Evolutionary conservation across 2,113 vertebrate species (phyloP).

Genomic region (Corythoichthys haematopterus): DNA sequence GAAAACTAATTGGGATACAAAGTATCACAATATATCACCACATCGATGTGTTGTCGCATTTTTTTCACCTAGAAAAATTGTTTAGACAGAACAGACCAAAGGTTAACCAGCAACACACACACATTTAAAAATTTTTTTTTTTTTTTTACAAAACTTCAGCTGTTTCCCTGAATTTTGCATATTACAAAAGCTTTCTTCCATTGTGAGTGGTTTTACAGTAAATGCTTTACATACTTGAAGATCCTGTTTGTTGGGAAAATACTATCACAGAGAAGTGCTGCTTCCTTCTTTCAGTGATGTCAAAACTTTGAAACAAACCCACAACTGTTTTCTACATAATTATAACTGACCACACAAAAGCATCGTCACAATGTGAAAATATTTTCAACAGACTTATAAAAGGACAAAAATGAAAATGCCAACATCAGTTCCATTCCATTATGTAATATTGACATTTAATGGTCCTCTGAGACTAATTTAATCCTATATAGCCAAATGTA

Average conservation of each 20-base stretch:
- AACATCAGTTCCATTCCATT: constrained; percentile 33
- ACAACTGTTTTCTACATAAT: not conserved
- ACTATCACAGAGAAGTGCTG: constrained; percentile 32
- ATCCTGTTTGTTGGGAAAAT: constrained; percentile 51
- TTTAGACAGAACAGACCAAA: too few species aligned
- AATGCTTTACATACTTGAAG: constrained; percentile 16
- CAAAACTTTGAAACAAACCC: not conserved
- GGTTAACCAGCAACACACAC: too few species aligned
- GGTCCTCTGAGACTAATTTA: not conserved
- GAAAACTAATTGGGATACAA: too few species aligned
- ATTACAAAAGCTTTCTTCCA: constrained; percentile 6
- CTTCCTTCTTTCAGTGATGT: constrained; percentile 46
- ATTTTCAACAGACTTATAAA: not conserved
- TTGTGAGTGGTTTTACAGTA: constrained; percentile 38
- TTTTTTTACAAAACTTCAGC: not conserved
- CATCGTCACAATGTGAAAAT: not conserved
- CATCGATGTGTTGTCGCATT: too few species aligned
- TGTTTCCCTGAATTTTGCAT: not conserved
- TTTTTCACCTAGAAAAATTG: too few species aligned
- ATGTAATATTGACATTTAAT: constrained; percentile 5
- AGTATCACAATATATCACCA: too few species aligned
- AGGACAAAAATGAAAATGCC: fast-evolving
- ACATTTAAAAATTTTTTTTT: too few species aligned
- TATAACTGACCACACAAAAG: not conserved
- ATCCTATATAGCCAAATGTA: too few species aligned